Percentiles rank a stretch among this genome's conserved stretches.
Evolutionary conservation across 92 coral and sea anemone species (phyloP).

Genomic region (Epizoanthus ramosus): DNA sequence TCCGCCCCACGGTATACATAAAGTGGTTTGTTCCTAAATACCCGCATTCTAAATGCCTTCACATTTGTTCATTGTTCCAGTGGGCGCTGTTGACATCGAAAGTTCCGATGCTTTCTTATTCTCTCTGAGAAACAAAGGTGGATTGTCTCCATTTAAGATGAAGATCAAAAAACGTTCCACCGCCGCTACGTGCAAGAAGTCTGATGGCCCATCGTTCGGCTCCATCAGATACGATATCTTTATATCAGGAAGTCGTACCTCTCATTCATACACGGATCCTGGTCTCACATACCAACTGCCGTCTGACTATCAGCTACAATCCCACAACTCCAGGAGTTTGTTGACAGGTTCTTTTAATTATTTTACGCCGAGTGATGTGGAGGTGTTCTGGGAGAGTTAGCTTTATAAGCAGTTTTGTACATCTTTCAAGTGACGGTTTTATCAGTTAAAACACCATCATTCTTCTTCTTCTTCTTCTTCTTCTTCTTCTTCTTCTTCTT

Average conservation of each 20-base stretch:
- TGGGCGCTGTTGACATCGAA: background rate
- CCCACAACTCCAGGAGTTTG: no score
- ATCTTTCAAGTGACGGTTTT: background rate
- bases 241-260: background rate
- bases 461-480: no score
- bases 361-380: no score
- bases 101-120: constrained; percentile 9
- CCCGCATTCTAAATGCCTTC: no score
- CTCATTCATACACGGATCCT: constrained; percentile 3
- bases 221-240: background rate
- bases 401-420: background rate
- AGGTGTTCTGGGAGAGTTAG: no score
- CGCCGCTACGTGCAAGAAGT: background rate
- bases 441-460: no score
- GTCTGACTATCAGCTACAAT: background rate
- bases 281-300: constrained; percentile 21
- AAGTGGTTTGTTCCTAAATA: no score
- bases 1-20: no score
- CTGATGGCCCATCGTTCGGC: constrained; percentile 29
- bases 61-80: background rate
- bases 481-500: no score
- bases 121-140: constrained; percentile 14
- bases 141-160: constrained; percentile 28
- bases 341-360: no score
- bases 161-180: no score